Base-by-base conservation (phyloP, 2,797 vertebrate genomes). In the Phylloscopus collybita region DNA sequence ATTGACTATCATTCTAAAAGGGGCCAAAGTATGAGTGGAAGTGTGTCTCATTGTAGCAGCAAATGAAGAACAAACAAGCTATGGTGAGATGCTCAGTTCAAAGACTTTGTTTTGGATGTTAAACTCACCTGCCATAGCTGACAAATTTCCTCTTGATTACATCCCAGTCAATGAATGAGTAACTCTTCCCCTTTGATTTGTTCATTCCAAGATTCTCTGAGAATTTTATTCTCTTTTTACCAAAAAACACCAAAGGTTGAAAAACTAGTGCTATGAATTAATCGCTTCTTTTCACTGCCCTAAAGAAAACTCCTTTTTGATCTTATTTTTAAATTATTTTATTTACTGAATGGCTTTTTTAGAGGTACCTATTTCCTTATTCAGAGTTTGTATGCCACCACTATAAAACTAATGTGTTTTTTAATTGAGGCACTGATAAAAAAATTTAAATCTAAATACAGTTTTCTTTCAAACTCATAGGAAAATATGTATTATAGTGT, bases 301-400 rank as follows among this genome's bases (percentile, higher is more conserved):
- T 4, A 0, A 38, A 54, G 10, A 42, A 76, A 90, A 53, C 1
- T 65, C 1, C 2, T 4, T 82, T 64, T 73, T 65, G 1, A 6
- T 30, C 3, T 30, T 54, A 3, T 38, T 72, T 75, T 38, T 0
- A 36, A 34, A 67, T 51, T 30, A 11, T 64, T 59, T 67, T 74
- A 19, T 67, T 79, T 67, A 27, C 4, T 2, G 4, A 67, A 20
- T 6, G 44, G 2, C 2, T 8, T 21, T 26, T 64, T 34, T 4
- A 51, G 17, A 23, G 2, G 2, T 47, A 54, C 3, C 3, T 40
- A 15, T 66, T 49, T 54, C 1, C 3, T 69, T 69, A 26, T 40
- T 69, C 17, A 64, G 16, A 40, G 15, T 67, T 73, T 57, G 4
- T 36, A 11, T n/a, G 62, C 5, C 38, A 53, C 8, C 7, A 38